phyloP scores from a whole-genome alignment of 2,113 vertebrate genomes.

The Oncorhynchus clarkii region DNA sequence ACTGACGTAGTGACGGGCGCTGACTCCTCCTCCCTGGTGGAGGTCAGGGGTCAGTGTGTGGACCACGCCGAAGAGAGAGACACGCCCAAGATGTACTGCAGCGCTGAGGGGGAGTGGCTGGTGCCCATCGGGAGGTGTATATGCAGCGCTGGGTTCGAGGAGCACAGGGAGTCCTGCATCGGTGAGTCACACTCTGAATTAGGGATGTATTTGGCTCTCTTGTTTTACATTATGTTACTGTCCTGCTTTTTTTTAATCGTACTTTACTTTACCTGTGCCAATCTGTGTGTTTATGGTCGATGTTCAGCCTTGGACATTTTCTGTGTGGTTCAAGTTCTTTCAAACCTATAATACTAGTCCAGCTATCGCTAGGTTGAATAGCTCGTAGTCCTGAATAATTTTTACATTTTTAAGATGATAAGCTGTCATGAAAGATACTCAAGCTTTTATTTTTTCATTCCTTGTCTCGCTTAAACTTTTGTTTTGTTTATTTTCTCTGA shows the following conservation, averaged over 20 bases:
- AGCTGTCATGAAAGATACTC: not conserved
- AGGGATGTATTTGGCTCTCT: not conserved
- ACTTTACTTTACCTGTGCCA: too few relatives aligned
- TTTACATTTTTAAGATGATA: too few relatives aligned
- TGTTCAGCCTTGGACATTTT: too few relatives aligned
- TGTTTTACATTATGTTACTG: too few relatives aligned
- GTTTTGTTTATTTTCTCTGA: slow-evolving; percentile 39
- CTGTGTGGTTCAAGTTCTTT: not conserved
- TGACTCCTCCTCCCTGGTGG: slow-evolving; percentile 92
- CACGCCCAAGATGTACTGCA: slow-evolving; percentile 99
- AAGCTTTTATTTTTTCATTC: not conserved
- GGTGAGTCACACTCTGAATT: slow-evolving; percentile 67
- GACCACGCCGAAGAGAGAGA: slow-evolving; percentile 91
- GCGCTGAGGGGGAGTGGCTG: slow-evolving; percentile 96
- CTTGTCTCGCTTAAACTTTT: not conserved
- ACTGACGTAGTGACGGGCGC: slow-evolving; percentile 91
- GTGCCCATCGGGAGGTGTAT: slow-evolving; percentile 95
- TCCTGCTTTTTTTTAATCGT: too few relatives aligned
- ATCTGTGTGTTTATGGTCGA: too few relatives aligned
- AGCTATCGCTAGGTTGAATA: not conserved
- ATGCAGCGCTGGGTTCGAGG: slow-evolving; percentile 91
- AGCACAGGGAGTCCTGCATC: slow-evolving; percentile 84
- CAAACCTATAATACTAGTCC: too few relatives aligned
- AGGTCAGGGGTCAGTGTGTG: slow-evolving; percentile 91
- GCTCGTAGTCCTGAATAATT: too few relatives aligned